phyloP scores from a whole-genome alignment of 1,140 invertebrate species.

The Tetragonula clypearis region DNA sequence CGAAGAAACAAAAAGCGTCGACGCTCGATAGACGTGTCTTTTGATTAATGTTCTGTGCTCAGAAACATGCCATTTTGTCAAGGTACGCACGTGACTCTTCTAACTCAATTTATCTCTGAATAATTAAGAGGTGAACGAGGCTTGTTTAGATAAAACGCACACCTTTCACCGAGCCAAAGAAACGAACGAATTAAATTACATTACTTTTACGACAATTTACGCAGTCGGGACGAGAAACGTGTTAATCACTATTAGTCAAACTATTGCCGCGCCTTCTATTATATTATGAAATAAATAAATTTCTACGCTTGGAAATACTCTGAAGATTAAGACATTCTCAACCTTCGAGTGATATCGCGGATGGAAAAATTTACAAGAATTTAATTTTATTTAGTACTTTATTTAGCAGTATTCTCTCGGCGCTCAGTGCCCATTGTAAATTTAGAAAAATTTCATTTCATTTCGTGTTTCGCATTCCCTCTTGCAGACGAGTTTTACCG shows the following conservation, averaged over 20 bases:
- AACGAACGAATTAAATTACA: neutral
- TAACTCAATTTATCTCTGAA: slow-evolving; percentile 11
- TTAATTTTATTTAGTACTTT: too few species aligned
- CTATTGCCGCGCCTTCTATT: too few species aligned
- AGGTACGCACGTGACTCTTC: neutral
- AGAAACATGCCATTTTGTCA: neutral
- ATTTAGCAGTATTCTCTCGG: too few species aligned
- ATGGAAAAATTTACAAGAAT: too few species aligned
- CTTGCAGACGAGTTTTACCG: too few species aligned
- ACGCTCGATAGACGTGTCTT: neutral
- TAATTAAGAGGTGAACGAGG: neutral
- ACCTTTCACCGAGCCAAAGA: neutral
- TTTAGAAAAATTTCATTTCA: too few species aligned
- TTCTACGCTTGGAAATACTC: too few species aligned
- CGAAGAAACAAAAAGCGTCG: neutral
- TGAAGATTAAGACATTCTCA: too few species aligned
- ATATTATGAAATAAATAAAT: too few species aligned
- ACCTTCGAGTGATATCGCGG: too few species aligned
- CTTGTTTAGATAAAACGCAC: neutral
- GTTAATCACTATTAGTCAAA: neutral
- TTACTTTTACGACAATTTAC: neutral
- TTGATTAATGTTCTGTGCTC: neutral
- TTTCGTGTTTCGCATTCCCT: too few species aligned
- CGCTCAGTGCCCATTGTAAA: too few species aligned
- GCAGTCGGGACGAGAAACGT: neutral